These are phyloP conservation scores for Rhagologus leucostigma DNA, from an alignment of 2,113 vertebrate species.

Conservation along the genomic window DNA sequence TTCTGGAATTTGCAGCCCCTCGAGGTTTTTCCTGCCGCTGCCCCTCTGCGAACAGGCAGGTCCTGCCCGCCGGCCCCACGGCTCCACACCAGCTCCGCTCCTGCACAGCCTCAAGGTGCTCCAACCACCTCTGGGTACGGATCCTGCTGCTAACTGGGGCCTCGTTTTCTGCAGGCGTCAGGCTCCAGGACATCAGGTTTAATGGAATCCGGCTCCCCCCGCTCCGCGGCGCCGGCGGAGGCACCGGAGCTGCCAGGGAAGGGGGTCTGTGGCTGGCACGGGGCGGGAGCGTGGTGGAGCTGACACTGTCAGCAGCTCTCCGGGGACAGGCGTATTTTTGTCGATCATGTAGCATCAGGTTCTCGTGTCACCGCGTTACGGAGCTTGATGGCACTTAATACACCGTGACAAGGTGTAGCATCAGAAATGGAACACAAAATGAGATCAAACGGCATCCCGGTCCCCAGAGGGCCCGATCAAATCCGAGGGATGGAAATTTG, in stretches of 20 bases:
- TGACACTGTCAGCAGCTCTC: constrained; percentile 41
- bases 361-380: constrained; percentile 13
- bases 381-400: constrained; percentile 55
- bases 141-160: constrained; percentile 16
- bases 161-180: constrained; percentile 55
- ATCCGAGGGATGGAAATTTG: constrained; percentile 30
- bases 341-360: constrained; percentile 49
- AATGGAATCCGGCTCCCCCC: background rate
- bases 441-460: constrained; percentile 42
- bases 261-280: background rate
- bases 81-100: background rate
- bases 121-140: background rate
- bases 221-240: background rate
- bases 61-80: accelerated
- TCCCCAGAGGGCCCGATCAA: constrained; percentile 38
- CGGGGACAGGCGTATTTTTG: background rate
- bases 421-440: constrained; percentile 55
- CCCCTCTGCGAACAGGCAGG: background rate
- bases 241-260: background rate
- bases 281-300: background rate
- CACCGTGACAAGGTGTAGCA: constrained; percentile 65
- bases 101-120: background rate
- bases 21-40: accelerated
- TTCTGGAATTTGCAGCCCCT: background rate
- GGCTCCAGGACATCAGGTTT: constrained; percentile 35